phyloP scores from a whole-genome alignment of 1,140 invertebrate genomes.

The Zaprionus gabonicus region DNA sequence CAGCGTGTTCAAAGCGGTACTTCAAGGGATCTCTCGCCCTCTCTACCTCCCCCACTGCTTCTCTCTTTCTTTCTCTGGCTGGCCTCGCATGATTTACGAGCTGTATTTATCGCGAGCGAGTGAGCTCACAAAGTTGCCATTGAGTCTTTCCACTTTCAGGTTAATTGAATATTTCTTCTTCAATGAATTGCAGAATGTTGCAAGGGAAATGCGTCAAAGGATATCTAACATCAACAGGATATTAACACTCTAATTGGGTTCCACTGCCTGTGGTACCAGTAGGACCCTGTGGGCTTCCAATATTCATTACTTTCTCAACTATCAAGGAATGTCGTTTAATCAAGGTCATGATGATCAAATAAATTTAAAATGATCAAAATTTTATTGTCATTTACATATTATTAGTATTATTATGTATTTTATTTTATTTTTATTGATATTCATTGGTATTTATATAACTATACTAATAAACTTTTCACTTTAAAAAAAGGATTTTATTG shows the following conservation, averaged over 20 bases:
- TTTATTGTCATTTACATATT: too few relatives aligned
- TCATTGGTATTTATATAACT: too few relatives aligned
- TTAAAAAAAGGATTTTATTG: too few relatives aligned
- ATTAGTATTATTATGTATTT: too few relatives aligned
- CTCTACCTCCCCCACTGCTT: background rate
- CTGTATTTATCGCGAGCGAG: slow-evolving; percentile 50
- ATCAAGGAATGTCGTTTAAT: too few relatives aligned
- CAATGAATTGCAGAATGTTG: slow-evolving; percentile 1
- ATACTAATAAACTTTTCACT: too few relatives aligned
- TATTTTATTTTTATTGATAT: too few relatives aligned
- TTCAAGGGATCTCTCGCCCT: slow-evolving; percentile 57
- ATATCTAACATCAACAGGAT: background rate
- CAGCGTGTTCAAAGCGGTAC: slow-evolving; percentile 68
- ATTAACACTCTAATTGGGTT: background rate
- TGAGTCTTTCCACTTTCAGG: slow-evolving; percentile 49
- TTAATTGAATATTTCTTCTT: slow-evolving; percentile 62
- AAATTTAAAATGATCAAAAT: too few relatives aligned
- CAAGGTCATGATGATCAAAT: too few relatives aligned
- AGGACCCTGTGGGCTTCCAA: too few relatives aligned
- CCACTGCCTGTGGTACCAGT: background rate
- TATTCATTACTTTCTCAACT: too few relatives aligned
- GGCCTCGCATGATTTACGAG: slow-evolving; percentile 64
- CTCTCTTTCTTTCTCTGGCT: background rate
- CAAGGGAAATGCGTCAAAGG: background rate
- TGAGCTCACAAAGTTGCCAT: slow-evolving; percentile 54